Evolutionary conservation across 2,113 vertebrate genomes (phyloP).

Genomic region (Crotalus helleri): DNA sequence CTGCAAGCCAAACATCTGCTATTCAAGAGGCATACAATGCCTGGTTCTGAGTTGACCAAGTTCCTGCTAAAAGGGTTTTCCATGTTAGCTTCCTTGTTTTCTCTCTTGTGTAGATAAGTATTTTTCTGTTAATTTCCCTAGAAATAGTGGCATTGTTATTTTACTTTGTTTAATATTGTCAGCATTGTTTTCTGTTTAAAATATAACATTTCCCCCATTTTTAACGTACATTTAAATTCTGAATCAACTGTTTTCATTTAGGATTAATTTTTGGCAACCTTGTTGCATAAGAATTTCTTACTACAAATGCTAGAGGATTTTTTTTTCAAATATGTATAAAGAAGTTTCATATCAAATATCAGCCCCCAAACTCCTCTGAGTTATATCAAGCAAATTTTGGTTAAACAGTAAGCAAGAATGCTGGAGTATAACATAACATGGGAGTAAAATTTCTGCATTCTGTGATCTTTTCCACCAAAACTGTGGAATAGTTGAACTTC

Average conservation of each 20-base stretch:
- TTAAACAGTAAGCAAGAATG: not conserved
- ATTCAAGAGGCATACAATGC: not conserved
- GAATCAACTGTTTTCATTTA: not conserved
- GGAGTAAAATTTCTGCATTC: not conserved
- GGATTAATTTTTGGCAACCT: not conserved
- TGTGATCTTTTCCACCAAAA: not conserved
- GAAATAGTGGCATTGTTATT: not conserved
- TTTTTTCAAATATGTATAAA: not conserved
- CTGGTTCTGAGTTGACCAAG: not conserved
- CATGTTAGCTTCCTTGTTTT: not conserved
- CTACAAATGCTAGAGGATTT: not conserved
- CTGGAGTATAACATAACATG: not conserved
- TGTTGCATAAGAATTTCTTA: not conserved
- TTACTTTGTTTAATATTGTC: not conserved
- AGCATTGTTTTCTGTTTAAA: not conserved
- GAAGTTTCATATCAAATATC: not conserved
- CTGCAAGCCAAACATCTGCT: slow-evolving; percentile 24
- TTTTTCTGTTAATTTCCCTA: not conserved
- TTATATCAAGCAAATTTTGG: not conserved
- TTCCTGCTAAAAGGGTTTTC: not conserved
- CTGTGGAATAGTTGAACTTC: not conserved
- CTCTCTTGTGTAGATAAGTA: not conserved
- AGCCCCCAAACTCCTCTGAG: not conserved
- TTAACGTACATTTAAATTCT: not conserved
- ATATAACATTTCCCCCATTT: not conserved